A percentile compares a stretch with the other conserved stretches of the same genome.
Evolutionary conservation across 2,888 invertebrate genomes (phyloP).

Genomic region (Augochlorella aurata): DNA sequence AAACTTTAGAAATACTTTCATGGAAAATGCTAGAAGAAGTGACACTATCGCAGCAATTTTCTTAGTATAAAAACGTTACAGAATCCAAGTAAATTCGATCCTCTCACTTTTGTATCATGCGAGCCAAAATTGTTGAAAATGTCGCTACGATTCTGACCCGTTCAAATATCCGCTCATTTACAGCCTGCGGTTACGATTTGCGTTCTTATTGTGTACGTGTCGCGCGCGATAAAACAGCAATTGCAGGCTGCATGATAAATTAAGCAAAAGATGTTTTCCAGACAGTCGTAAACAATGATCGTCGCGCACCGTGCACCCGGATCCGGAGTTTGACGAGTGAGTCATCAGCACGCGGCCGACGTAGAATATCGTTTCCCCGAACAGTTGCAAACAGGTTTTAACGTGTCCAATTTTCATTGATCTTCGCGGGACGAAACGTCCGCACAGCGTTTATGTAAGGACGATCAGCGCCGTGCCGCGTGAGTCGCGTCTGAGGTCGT

Average conservation of each 20-base stretch:
- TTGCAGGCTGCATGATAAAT: background rate
- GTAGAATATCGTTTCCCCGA: background rate
- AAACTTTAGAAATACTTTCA: too few species aligned
- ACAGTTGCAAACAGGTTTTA: background rate
- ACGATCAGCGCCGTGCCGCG: background rate
- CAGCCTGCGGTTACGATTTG: too few species aligned
- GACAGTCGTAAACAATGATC: background rate
- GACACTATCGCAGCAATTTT: too few species aligned
- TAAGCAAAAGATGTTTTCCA: background rate
- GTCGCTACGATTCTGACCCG: too few species aligned
- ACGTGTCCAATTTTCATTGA: background rate
- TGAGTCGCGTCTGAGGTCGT: background rate
- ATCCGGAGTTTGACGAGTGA: background rate
- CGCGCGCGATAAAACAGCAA: background rate
- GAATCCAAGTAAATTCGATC: too few species aligned
- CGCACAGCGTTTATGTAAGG: conserved; percentile 9
- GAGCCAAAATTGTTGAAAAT: too few species aligned
- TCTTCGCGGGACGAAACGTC: background rate
- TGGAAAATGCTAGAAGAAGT: too few species aligned
- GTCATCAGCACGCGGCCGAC: background rate
- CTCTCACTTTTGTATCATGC: too few species aligned
- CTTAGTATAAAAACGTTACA: too few species aligned
- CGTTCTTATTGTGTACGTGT: background rate
- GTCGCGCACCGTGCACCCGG: background rate
- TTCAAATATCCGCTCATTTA: too few species aligned